These are phyloP conservation scores for Eonycteris spelaea DNA, from an alignment of 2,113 vertebrate genomes.

Conservation along the genomic window DNA sequence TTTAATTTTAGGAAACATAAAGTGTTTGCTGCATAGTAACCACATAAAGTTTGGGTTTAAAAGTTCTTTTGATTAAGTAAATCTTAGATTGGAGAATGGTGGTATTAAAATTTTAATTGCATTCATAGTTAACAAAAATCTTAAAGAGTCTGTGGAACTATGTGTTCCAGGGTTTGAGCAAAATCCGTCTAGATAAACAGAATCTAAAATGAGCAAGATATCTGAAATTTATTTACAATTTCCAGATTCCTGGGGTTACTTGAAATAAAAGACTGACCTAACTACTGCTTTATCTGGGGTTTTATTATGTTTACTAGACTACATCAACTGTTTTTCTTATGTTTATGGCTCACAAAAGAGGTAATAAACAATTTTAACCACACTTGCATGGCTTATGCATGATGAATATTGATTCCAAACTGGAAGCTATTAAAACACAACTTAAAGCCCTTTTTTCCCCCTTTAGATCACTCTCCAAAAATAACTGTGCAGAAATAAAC, in stretches of 20 bases:
- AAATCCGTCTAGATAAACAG: not conserved
- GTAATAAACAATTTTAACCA: slow-evolving; percentile 7
- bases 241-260: not conserved
- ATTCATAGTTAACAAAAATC: not conserved
- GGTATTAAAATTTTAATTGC: not conserved
- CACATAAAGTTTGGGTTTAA: not conserved
- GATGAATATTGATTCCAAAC: slow-evolving; percentile 35
- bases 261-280: not conserved
- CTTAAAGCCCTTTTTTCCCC: not conserved
- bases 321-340: not conserved
- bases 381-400: not conserved
- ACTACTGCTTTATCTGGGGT: not conserved
- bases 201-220: not conserved
- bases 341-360: slow-evolving; percentile 20
- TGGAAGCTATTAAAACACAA: slow-evolving; percentile 29
- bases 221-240: not conserved
- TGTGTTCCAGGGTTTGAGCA: not conserved
- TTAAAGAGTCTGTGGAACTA: not conserved
- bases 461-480: not conserved
- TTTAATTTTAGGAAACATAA: not conserved
- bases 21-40: not conserved
- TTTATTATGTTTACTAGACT: not conserved
- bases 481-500: slow-evolving; percentile 20
- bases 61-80: not conserved
- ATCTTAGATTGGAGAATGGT: not conserved